Evolutionary conservation across 2,113 vertebrate genomes (phyloP), one percentile per base, ranked within the genome.

Genomic region (Crypturellus undulatus): DNA sequence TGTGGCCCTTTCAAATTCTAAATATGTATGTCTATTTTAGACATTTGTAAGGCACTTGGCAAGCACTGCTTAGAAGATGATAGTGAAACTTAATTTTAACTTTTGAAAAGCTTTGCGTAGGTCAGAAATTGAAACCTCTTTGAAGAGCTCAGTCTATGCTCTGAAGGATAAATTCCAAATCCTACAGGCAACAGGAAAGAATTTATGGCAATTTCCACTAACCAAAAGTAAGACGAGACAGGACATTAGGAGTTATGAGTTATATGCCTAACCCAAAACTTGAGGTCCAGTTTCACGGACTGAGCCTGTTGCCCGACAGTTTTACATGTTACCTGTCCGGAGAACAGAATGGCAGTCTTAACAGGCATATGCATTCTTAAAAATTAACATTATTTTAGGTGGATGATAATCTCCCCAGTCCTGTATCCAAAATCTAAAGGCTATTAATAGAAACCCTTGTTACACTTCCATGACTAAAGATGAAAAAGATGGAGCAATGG

Each of bases 11-110:
- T 93, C 76, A 81, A 30, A 92, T 86, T 88, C 93, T 94, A 90
- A 94, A 95, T 86, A 76, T 52, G 20, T n/a, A 12, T 89, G 19
- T 76, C 82, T 96, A 72, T 95, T 95, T 95, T 68, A 90, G 69
- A 90, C 20, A 16, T 88, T 91, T 92, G 25, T 64, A 96, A 84
- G 64, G 43, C 79, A 93, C 65, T 95, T 96, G 82, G 68, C 68
- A 93, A 96, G 71, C 47, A 49, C 40, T 75, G 12, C 65, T 86
- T 69, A 68, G 72, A 94, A 92, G 51, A 88, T 36, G 14, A 75
- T 78, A 68, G 17, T 34, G 51, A 91, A 91, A 89, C 84, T 79
- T 79, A 58, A 79, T 89, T 81, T 91, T 59, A 75, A 65, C 5
- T 1, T 76, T 83, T 90, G 42, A 90, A 77, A 93, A 93, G 10